A percentile compares a stretch with the other conserved stretches of the same genome.
These are phyloP conservation scores for Pelodytes ibericus DNA, from an alignment of 2,797 vertebrate species.

Conservation along the genomic window DNA sequence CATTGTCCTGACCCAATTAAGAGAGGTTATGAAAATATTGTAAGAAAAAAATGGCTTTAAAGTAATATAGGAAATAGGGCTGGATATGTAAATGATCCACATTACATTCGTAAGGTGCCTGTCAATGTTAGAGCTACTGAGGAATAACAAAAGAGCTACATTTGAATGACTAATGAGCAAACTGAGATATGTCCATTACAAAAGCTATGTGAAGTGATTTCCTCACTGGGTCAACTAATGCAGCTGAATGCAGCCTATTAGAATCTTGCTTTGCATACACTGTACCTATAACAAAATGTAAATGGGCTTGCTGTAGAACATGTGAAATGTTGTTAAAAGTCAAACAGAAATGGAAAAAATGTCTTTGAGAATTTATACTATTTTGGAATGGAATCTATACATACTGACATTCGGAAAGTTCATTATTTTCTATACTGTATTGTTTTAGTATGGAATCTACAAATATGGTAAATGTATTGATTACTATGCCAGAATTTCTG, in stretches of 20 bases:
- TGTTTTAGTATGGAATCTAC: no score
- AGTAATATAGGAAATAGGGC: background rate
- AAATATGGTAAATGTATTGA: no score
- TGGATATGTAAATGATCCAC: slow-evolving; percentile 11
- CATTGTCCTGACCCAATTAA: slow-evolving; percentile 20
- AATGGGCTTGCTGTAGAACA: no score
- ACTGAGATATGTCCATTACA: background rate
- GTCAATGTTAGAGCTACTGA: background rate
- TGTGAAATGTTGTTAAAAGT: no score
- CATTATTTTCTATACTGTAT: no score
- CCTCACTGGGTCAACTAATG: background rate
- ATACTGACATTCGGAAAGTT: no score
- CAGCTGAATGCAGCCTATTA: slow-evolving; percentile 7
- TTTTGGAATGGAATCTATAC: no score
- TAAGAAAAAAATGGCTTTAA: background rate
- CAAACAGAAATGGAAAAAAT: no score
- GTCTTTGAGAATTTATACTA: no score
- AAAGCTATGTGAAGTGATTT: background rate
- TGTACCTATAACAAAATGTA: background rate
- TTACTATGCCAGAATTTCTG: no score
- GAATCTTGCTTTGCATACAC: background rate
- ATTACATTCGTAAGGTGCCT: background rate
- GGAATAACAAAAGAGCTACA: background rate
- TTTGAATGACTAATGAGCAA: slow-evolving; percentile 17
- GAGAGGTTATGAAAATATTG: slow-evolving; percentile 3